Base-by-base conservation (phyloP, 2,113 vertebrate species). In the Melozone crissalis region DNA sequence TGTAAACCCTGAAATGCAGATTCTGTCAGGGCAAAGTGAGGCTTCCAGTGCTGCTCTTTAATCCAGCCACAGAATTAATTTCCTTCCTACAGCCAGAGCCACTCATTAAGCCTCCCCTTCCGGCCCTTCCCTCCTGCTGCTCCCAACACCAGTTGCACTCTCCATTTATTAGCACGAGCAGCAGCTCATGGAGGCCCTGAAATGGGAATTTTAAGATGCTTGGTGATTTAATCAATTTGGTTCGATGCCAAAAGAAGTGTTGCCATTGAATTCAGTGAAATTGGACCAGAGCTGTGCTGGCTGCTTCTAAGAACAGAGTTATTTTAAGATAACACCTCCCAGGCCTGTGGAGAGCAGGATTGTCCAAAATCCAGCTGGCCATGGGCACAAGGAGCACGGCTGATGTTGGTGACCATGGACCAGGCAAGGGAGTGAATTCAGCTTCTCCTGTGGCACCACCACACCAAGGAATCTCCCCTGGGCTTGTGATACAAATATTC, bases 31-130 rank as follows among this genome's bases (percentile, higher is more conserved):
- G 85, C 78, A 94, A 72, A 93, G 51, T 0, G 68, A 82, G 33
- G 33, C 63, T 90, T 77, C 77, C 78, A 51, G 43, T 0, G 72
- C 75, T 46, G 65, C 84, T n/a, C 49, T 78, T 92, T 51, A 90
- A 94, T 92, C 69, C 92, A 69, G 76, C 46, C 92, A 78, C 73
- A 66, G 76, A 92, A 96, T 96, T 95, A 78, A 96, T 89, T 95
- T 72, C 74, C 73, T 91, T 84, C 39, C 65, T 51, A 31, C 31
- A 75, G 55, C 44, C 90, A 84, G 68, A 41, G 77, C 19, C 61
- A 84, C 75, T 95, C 79, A 86, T 93, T 88, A 96, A 94, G 47
- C 55, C 65, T 96, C 49, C 52, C 73, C 28, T 63, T 65, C 72
- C 1, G 0, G 57, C 41, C 66, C 41, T 84, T 90, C 43, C 58